Evolutionary conservation across 2,113 vertebrate species (phyloP), one percentile per base, ranked within the genome.

Genomic region (Paralichthys olivaceus): DNA sequence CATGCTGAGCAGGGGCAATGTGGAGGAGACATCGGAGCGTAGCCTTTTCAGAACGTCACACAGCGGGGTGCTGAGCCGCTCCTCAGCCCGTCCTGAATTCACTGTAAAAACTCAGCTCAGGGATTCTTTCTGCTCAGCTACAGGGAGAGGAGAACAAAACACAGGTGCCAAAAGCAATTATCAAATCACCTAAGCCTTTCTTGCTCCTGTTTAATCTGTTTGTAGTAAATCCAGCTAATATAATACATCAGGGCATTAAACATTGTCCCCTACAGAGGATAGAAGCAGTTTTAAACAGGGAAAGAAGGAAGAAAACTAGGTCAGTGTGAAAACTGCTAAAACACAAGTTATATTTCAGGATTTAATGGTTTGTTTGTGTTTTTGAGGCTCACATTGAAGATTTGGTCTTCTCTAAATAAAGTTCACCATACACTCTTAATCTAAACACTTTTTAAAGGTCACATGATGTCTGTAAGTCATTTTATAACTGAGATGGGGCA

Each of bases 201-300:
- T 82, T 79, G 63, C 72, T 79, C 74, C 80, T 73, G 64, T 89
- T 91, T 91, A 90, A 92, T 92, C 87, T 91, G 87, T 92, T 92
- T 90, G 87, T 86, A 88, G 80, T 79, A 89, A 89, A 91, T 89
- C 86, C 89, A 87, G 81, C 87, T 92, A 87, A 91, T 91, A 90
- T 90, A 91, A 87, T 83, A 87, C 87, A 80, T 84, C 60, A 86
- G 91, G 69, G 69, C 82, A 87, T 87, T 84, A 84, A 91, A 88
- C 69, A 76, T 88, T 79, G 81, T 23, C 83, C 72, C 81, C 66
- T 72, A 57, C 69, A 80, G 84, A 84, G 88, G 88, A 29, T 89
- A 85, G 84, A 90, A 88, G n/a, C 75, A 81, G 81, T 84, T 73
- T 85, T 89, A 78, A 89, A 69, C 79, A 77, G 84, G 68, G 67